Evolutionary conservation across 2,113 vertebrate genomes (phyloP), one percentile per base, ranked within the genome.

Genomic region (Oreochromis spilurus): DNA sequence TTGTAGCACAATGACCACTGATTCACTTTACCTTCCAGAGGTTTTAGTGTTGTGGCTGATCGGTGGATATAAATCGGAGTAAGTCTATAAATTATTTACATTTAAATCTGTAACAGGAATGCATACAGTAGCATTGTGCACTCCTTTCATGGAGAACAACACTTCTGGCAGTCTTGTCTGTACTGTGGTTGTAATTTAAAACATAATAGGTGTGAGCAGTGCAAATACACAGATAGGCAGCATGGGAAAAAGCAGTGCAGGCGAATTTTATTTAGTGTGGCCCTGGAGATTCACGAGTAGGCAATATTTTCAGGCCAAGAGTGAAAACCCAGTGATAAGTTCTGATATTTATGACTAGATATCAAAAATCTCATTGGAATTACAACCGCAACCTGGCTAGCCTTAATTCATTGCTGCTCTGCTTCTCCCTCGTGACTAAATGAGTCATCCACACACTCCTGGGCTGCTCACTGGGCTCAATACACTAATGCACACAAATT

Each of bases 361-460:
- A 45, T 91, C 78, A 54, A 75, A 72, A 86, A 82, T 65, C 57
- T 40, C 24, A 16, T 87, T 84, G 80, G 88, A 89, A 87, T 91
- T 75, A 82, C 79, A 81, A 45, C 17, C 62, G 38, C 52, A 67
- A 81, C 84, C 62, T 43, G 21, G 57, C 55, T 24, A 29, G 40
- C 83, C 48, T 82, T 79, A 86, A 88, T 87, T 90, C 34, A 86
- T 16, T 26, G 65, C 90, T 58, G 65, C 81, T 79, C 67, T 87
- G 82, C 82, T 84, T 94, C 88, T 86, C 57, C 91, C 84, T 85
- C 34, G 5, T 78, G 79, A 87, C 60, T 79, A 84, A 89, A 83
- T 92, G 92, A 93, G 79, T 93, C 91, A 92, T 92, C 87, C 84
- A 48, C 17, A 53, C 14, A 29, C 31, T 80, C 78, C 80, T 45